These are phyloP conservation scores for Lagria hirta DNA, from an alignment of 2,888 invertebrate genomes.

Conservation along the genomic window DNA sequence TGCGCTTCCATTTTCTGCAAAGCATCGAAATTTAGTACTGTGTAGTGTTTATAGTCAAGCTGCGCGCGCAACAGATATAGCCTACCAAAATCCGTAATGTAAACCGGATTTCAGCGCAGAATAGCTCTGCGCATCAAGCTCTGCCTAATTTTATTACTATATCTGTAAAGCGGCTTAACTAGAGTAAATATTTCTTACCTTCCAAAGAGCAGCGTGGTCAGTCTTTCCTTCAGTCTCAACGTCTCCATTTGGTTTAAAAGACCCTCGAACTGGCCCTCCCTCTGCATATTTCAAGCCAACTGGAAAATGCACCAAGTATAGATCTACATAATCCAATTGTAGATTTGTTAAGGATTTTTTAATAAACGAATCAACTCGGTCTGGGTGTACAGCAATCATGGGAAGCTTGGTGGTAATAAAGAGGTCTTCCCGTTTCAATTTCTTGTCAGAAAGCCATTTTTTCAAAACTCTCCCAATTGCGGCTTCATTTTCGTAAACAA, in stretches of 20 bases:
- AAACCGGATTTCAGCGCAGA: too few relatives aligned
- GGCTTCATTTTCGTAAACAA: slow-evolving; percentile 73
- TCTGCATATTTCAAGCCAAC: slow-evolving; percentile 27
- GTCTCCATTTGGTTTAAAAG: too few relatives aligned
- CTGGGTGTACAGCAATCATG: slow-evolving; percentile 61
- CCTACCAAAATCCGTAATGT: too few relatives aligned
- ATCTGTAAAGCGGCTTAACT: too few relatives aligned
- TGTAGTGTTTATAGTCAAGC: too few relatives aligned
- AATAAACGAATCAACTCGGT: slow-evolving; percentile 41
- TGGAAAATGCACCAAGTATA: slow-evolving; percentile 39
- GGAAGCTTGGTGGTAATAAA: slow-evolving; percentile 81
- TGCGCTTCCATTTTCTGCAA: slow-evolving; percentile 64
- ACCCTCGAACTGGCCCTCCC: not conserved
- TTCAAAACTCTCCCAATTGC: slow-evolving; percentile 71
- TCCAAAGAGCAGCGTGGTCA: slow-evolving; percentile 33
- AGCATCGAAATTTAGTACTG: slow-evolving; percentile 5
- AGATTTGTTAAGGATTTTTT: slow-evolving; percentile 35
- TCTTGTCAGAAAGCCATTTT: slow-evolving; percentile 67
- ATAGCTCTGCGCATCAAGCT: too few relatives aligned
- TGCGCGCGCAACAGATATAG: too few relatives aligned
- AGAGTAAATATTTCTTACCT: too few relatives aligned
- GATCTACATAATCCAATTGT: slow-evolving; percentile 37
- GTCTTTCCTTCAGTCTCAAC: slow-evolving; percentile 43
- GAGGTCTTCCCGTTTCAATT: slow-evolving; percentile 71
- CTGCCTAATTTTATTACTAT: too few relatives aligned